A percentile compares a stretch with the other conserved stretches of the same genome.
phyloP scores from a whole-genome alignment of 2,888 invertebrate species.

The Coelopa pilipes region DNA sequence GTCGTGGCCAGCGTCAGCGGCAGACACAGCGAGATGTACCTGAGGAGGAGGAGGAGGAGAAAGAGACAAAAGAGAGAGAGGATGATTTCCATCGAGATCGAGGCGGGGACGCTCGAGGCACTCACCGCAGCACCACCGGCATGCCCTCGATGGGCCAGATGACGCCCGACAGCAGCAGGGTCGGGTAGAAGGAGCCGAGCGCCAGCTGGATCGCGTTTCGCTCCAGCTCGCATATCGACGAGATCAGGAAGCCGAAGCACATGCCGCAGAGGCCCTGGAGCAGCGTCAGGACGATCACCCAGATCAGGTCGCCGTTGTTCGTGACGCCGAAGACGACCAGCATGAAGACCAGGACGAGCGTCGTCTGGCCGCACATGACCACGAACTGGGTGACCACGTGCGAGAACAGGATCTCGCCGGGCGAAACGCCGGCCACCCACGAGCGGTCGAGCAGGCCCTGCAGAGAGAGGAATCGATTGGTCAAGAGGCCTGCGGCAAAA shows the following conservation, averaged over 20 bases:
- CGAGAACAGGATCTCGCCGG: constrained; percentile 91
- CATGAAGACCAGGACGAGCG: constrained; percentile 90
- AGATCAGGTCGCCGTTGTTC: constrained; percentile 86
- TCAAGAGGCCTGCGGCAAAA: not conserved
- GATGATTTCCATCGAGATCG: not conserved
- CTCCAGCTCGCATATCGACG: constrained; percentile 90
- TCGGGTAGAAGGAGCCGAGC: constrained; percentile 94
- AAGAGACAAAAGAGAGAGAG: not conserved
- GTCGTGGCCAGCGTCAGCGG: constrained; percentile 95
- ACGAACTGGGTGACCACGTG: constrained; percentile 95
- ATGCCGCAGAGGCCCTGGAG: constrained; percentile 94
- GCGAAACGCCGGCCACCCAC: constrained; percentile 93
- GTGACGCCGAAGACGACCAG: constrained; percentile 90
- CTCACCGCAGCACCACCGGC: constrained; percentile 79
- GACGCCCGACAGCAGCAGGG: constrained; percentile 89
- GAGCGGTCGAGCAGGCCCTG: constrained; percentile 87
- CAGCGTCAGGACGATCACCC: constrained; percentile 86
- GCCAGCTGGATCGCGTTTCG: constrained; percentile 93
- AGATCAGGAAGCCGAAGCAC: constrained; percentile 96
- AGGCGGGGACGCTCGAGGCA: not conserved
- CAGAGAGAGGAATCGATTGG: not conserved
- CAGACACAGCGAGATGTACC: constrained; percentile 82
- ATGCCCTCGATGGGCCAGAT: constrained; percentile 98
- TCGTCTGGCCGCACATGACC: constrained; percentile 94
- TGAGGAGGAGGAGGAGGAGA: constrained; percentile 42